Evolutionary conservation across 2,888 invertebrate species (phyloP).

Genomic region (Drosophila borborema): DNA sequence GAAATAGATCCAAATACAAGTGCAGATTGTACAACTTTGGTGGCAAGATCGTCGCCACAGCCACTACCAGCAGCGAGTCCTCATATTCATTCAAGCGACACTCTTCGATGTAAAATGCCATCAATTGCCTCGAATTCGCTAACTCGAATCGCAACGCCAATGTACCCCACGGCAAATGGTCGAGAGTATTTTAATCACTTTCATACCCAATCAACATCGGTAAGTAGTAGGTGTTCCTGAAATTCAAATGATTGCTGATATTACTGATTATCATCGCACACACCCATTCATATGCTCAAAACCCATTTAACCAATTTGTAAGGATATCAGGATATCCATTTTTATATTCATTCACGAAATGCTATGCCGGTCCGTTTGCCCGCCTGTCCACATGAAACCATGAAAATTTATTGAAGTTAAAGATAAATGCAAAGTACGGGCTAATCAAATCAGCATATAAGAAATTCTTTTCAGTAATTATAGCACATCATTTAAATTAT

Average conservation of each 20-base stretch:
- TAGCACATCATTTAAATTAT: too few relatives aligned
- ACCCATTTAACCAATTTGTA: not conserved
- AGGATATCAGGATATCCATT: not conserved
- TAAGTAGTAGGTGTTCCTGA: conserved; percentile 55
- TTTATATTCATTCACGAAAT: too few relatives aligned
- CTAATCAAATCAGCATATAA: too few relatives aligned
- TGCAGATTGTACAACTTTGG: conserved; percentile 54
- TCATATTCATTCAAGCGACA: conserved; percentile 42
- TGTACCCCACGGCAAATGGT: conserved; percentile 85
- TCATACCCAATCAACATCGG: conserved; percentile 93
- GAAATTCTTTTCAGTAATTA: too few relatives aligned
- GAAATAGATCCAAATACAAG: conserved; percentile 32
- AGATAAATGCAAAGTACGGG: too few relatives aligned
- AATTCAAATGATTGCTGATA: not conserved
- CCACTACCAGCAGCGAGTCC: conserved; percentile 46
- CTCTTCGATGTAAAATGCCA: conserved; percentile 55
- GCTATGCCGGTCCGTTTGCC: too few relatives aligned
- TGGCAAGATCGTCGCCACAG: conserved; percentile 67
- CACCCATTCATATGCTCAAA: too few relatives aligned
- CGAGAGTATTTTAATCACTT: conserved; percentile 94
- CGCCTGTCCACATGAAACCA: too few relatives aligned
- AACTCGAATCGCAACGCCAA: conserved; percentile 85
- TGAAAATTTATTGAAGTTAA: too few relatives aligned
- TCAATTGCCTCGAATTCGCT: conserved; percentile 56
- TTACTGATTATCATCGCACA: too few relatives aligned